Conservation (phyloP, 1,140 invertebrate genomes). For the Antheraea mylitta region DNA sequence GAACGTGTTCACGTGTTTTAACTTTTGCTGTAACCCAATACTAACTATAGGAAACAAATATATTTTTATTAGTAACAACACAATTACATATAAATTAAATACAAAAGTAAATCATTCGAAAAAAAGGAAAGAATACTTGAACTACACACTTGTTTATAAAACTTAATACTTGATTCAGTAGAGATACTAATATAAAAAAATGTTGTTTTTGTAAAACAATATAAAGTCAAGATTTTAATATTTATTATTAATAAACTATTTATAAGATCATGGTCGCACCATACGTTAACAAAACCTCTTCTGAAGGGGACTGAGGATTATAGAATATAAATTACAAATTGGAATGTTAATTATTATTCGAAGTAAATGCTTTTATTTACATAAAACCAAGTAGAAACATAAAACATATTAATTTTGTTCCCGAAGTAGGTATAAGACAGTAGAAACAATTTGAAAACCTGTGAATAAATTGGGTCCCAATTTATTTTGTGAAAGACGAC, state of each 20-base stretch:
- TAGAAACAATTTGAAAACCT: not conserved
- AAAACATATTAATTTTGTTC: conserved; percentile 52
- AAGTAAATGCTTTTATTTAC: conserved; percentile 53
- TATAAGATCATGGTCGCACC: conserved; percentile 22
- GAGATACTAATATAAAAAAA: not conserved
- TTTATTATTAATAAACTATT: conserved; percentile 4
- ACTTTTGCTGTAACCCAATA: too few relatives aligned
- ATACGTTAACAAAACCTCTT: conserved; percentile 16
- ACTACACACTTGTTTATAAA: not conserved
- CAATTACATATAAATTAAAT: conserved; percentile 9
- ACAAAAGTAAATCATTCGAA: not conserved
- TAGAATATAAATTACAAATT: conserved; percentile 35
- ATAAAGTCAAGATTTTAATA: not conserved
- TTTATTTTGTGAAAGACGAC: not conserved
- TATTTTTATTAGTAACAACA: conserved; percentile 7
- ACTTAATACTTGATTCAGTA: conserved; percentile 1
- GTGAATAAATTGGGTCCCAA: conserved; percentile 9
- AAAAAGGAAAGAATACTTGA: conserved; percentile 2
- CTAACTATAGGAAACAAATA: too few relatives aligned
- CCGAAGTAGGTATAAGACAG: conserved; percentile 35
- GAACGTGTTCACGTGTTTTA: too few relatives aligned
- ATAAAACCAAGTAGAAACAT: conserved; percentile 30
- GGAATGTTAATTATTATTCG: conserved; percentile 55
- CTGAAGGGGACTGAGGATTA: conserved; percentile 44
- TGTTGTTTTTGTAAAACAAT: not conserved